Conservation (phyloP, 2,113 vertebrate species). For the Syngnathus typhle region DNA sequence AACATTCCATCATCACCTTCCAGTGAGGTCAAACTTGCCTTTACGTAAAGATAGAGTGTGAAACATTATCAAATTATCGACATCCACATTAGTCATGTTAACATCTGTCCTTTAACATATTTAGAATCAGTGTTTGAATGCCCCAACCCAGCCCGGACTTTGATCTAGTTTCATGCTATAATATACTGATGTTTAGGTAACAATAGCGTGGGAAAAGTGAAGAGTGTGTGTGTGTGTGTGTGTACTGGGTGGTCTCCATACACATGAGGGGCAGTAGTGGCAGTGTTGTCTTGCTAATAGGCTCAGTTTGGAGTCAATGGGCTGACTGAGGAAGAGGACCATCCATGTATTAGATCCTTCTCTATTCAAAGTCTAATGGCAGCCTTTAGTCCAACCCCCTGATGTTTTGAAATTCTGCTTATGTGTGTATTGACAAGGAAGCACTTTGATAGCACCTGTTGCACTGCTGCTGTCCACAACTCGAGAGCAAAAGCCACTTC, state of each 20-base stretch:
- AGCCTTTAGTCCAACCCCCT: slow-evolving; percentile 49
- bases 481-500: neutral
- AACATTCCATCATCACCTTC: neutral
- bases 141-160: slow-evolving; percentile 26
- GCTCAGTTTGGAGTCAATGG: slow-evolving; percentile 71
- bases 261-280: slow-evolving; percentile 47
- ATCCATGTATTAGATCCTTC: slow-evolving; percentile 70
- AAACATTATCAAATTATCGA: neutral
- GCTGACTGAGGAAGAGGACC: slow-evolving; percentile 68
- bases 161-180: slow-evolving; percentile 42
- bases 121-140: neutral
- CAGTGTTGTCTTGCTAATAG: slow-evolving; percentile 77
- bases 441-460: slow-evolving; percentile 65
- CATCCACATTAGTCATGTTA: neutral
- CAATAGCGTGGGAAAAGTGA: slow-evolving; percentile 59
- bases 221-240: slow-evolving; percentile 41
- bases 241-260: slow-evolving; percentile 61
- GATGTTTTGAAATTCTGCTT: slow-evolving; percentile 69
- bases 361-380: slow-evolving; percentile 76
- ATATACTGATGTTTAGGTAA: slow-evolving; percentile 38
- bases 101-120: neutral
- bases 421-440: slow-evolving; percentile 65
- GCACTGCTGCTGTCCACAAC: slow-evolving; percentile 6
- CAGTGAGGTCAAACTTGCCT: neutral
- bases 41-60: neutral